These are phyloP conservation scores for Sula dactylatra DNA, from an alignment of 2,113 vertebrate genomes.

Conservation along the genomic window DNA sequence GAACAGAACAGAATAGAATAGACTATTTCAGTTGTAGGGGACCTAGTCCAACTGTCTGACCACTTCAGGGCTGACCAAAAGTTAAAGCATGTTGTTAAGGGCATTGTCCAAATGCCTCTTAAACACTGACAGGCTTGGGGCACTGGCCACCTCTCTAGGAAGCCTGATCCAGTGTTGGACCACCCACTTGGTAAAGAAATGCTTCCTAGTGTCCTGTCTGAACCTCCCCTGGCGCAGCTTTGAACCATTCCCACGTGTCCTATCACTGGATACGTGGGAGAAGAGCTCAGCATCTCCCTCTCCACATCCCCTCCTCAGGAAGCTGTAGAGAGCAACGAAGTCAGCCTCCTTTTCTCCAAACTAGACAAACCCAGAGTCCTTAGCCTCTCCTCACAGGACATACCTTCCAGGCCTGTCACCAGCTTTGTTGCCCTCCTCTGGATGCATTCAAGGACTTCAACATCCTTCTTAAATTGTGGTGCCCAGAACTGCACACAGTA, in stretches of 20 bases:
- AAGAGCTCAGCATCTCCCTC: not conserved
- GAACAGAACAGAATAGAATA: not conserved
- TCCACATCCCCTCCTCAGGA: not conserved
- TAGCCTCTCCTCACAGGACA: not conserved
- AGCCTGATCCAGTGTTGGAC: not conserved
- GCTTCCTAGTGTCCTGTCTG: not conserved
- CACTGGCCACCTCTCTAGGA: not conserved
- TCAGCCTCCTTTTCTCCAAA: not conserved
- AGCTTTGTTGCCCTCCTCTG: not conserved
- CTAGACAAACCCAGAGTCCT: not conserved
- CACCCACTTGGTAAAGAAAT: not conserved
- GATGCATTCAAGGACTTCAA: not conserved
- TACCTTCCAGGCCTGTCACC: not conserved
- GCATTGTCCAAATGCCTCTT: not conserved
- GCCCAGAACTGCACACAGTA: not conserved
- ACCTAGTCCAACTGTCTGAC: not conserved
- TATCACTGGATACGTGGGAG: not conserved
- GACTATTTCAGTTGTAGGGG: not conserved
- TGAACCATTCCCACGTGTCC: not conserved
- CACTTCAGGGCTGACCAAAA: not conserved
- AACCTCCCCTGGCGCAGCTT: not conserved
- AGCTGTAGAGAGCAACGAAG: not conserved
- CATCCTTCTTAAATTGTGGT: not conserved
- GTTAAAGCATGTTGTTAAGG: not conserved
- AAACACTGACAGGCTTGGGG: not conserved